Evolutionary conservation across 2,888 invertebrate species (phyloP).

Genomic region (Halocaridina rubra): DNA sequence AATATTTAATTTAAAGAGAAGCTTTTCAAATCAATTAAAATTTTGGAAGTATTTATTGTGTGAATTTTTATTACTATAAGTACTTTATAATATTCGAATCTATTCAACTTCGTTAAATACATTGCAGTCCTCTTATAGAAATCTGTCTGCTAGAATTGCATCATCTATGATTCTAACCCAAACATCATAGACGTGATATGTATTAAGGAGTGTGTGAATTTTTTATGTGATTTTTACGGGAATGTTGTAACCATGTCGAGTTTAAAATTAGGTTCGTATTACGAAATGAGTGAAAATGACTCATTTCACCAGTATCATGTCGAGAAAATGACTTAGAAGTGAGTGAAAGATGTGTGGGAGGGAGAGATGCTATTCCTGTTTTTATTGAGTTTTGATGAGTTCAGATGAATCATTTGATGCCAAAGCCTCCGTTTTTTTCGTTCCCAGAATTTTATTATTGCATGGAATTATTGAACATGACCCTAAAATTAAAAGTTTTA

Average conservation of each 20-base stretch:
- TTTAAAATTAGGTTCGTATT: conserved; percentile 66
- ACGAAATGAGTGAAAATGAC: not conserved
- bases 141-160: conserved; percentile 21
- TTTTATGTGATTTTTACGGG: conserved; percentile 30
- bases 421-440: too few relatives aligned
- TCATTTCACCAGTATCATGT: not conserved
- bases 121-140: too few relatives aligned
- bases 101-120: too few relatives aligned
- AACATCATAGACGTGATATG: conserved; percentile 40
- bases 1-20: too few relatives aligned
- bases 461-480: too few relatives aligned
- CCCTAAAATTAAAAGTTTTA: too few relatives aligned
- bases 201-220: conserved; percentile 41
- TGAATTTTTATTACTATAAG: too few relatives aligned
- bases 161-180: conserved; percentile 36
- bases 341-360: conserved; percentile 22
- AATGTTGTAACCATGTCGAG: conserved; percentile 66
- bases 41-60: too few relatives aligned
- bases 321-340: not conserved
- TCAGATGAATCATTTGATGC: conserved; percentile 37
- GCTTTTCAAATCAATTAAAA: too few relatives aligned
- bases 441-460: too few relatives aligned
- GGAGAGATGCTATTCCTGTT: conserved; percentile 30
- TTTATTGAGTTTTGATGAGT: conserved; percentile 21
- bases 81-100: too few relatives aligned